Evolutionary conservation across 2,888 invertebrate species (phyloP), one percentile per base, ranked within the genome.

Genomic region (Dynastes tityus): DNA sequence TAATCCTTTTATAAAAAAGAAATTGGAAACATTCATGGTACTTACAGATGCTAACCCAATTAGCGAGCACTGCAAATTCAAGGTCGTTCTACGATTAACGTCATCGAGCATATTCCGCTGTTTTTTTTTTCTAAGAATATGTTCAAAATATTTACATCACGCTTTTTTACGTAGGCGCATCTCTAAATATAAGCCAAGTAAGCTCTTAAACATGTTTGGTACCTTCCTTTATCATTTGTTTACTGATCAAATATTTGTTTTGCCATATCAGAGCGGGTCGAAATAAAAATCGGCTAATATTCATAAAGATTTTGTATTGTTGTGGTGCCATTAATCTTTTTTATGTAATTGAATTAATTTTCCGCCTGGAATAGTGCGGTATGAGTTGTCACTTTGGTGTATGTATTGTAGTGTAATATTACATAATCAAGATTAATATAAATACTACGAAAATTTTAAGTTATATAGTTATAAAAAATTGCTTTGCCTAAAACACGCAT

Each of bases 71-170:
- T 55, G 13, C 37, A 71, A 71, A 71, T 71, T 58, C 71, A 71
- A 71, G 71, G 71, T 58, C 58, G 32, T 16, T 22, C 29, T 55
- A 16, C 55, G 32, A 22, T 55, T 68, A 68, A 8, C 55, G 16
- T 2, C 45, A 70, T 22, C 55, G 6, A 11, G 8, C 11, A 11
- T 45, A 45, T 45, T 55, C 55, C 55, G 71, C 37, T 71, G 32
- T 4, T 37, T 71, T 9, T 5, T 32, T 13, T 71, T 71, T 71
- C 55, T 71, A 27, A 68, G 68, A 68, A 68, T 51, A 68, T 16
- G 55, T 71, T 71, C 71, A 71, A 71, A 71, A 71, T 71, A 71
- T 71, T 71, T 71, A 71, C 71, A 71, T 37, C 53, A 22, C 22
- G 49, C 45, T 45, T 27, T 71, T 37, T 55, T 71, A 32, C 70